Evolutionary conservation across 2,113 vertebrate genomes (phyloP).

Genomic region (Numida meleagris): DNA sequence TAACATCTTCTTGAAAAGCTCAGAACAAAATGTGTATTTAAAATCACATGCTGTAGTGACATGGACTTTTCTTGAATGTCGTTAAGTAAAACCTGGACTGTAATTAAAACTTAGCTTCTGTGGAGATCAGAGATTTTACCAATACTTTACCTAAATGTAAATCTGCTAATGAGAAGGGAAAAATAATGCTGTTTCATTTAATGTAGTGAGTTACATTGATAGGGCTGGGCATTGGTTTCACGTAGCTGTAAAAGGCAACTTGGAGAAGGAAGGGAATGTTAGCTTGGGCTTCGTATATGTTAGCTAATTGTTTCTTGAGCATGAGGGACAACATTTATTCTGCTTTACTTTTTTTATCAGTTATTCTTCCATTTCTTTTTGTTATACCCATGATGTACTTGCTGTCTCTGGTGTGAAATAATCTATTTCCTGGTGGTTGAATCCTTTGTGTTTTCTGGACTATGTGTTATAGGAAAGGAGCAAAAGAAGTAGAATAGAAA

Average conservation of each 20-base stretch:
- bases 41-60: neutral
- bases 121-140: neutral
- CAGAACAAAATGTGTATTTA: neutral
- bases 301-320: neutral
- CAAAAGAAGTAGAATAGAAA: neutral
- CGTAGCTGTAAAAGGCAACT: conserved; percentile 21
- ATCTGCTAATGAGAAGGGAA: neutral
- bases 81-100: neutral
- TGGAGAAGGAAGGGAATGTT: neutral
- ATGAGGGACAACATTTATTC: neutral
- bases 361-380: neutral
- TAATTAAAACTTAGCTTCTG: neutral
- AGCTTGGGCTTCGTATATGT: neutral
- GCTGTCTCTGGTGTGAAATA: neutral
- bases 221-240: neutral
- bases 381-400: neutral
- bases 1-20: neutral
- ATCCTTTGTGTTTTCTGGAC: neutral
- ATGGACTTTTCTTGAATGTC: neutral
- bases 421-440: neutral
- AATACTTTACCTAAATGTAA: neutral
- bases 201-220: neutral
- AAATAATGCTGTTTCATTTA: neutral
- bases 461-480: neutral
- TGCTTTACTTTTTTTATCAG: neutral